phyloP scores from a whole-genome alignment of 2,113 vertebrate genomes.

The Psilopsiagon aymara region DNA sequence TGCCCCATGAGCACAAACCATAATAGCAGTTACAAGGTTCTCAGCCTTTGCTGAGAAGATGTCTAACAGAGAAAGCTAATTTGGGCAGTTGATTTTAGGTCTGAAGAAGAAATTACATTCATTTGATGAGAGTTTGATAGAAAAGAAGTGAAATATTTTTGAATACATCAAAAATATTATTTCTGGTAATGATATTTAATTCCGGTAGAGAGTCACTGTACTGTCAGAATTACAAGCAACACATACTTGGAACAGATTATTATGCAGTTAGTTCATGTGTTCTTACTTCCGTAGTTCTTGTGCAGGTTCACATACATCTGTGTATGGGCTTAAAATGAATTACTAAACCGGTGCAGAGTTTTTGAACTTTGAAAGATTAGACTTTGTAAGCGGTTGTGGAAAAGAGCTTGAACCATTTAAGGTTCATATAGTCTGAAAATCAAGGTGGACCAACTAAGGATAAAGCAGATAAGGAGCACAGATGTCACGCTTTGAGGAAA shows the following conservation, averaged over 20 bases:
- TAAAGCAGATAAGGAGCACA: neutral
- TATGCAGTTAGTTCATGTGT: neutral
- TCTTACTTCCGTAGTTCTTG: neutral
- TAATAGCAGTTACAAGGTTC: neutral
- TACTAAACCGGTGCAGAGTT: neutral
- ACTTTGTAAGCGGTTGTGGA: neutral
- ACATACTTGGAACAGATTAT: rapidly evolving
- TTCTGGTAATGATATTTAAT: neutral
- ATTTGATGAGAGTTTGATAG: neutral
- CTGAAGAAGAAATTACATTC: neutral
- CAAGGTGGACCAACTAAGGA: neutral
- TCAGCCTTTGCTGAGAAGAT: neutral
- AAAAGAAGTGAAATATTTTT: neutral
- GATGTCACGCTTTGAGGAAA: neutral
- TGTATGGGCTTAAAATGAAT: neutral
- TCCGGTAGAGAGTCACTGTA: neutral
- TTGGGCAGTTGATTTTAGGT: neutral
- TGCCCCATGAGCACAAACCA: neutral
- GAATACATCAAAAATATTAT: neutral
- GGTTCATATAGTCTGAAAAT: neutral
- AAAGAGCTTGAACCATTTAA: neutral
- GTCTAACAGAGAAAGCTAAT: neutral
- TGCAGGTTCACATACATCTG: neutral
- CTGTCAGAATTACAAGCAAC: neutral
- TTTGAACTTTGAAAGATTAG: neutral